A percentile compares a stretch with the other conserved stretches of the same genome.
phyloP scores from a whole-genome alignment of 2,797 vertebrate genomes.

The Cynopterus sphinx region DNA sequence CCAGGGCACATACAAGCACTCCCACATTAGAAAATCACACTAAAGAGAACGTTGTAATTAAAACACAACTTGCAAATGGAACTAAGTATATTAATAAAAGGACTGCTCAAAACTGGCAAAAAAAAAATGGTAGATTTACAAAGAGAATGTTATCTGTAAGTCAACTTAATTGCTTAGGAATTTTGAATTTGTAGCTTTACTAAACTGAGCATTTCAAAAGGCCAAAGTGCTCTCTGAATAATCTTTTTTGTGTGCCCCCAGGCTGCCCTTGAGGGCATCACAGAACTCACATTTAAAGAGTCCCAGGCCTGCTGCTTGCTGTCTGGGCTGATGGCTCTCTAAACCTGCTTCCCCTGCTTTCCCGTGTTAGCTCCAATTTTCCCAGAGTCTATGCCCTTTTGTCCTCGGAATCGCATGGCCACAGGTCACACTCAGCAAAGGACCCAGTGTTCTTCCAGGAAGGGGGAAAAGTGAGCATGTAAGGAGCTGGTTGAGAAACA shows the following conservation, averaged over 20 bases:
- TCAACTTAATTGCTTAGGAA: neutral
- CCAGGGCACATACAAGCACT: neutral
- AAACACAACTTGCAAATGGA: neutral
- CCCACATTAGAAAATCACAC: neutral
- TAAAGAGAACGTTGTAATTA: neutral
- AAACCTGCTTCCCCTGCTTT: neutral
- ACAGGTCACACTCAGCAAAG: neutral
- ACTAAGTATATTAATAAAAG: neutral
- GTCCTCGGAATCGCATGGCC: neutral
- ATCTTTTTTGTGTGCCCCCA: neutral
- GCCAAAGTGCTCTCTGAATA: neutral
- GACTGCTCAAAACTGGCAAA: neutral
- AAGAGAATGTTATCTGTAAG: neutral
- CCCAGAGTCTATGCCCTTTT: neutral
- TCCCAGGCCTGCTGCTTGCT: neutral
- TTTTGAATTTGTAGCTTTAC: neutral
- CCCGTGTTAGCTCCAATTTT: neutral
- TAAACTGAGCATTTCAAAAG: slow-evolving; percentile 13
- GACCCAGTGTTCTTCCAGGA: neutral
- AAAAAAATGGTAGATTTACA: neutral
- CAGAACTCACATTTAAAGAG: neutral
- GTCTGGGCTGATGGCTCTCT: neutral
- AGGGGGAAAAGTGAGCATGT: neutral
- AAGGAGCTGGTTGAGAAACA: neutral
- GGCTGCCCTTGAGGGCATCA: neutral